Conservation (phyloP, 2,797 vertebrate species). For the Spinibarbus caldwelli region DNA sequence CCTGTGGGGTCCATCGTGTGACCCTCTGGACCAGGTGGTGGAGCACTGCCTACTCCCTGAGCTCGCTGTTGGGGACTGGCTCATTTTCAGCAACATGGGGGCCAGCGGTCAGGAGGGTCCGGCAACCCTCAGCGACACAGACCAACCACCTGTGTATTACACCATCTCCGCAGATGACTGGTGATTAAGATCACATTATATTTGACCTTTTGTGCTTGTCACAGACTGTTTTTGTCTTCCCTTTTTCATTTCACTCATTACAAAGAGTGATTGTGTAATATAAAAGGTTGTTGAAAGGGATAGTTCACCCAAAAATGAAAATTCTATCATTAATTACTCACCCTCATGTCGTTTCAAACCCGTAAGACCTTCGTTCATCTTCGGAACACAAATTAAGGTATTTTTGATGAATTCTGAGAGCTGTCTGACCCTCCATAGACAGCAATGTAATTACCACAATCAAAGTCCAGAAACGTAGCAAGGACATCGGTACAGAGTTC, state of each 20-base stretch:
- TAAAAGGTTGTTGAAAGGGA: background rate
- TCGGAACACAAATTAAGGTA: background rate
- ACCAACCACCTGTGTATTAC: conserved; percentile 90
- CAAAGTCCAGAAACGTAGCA: too few species aligned
- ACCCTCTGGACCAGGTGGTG: conserved; percentile 94
- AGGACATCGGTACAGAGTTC: too few species aligned
- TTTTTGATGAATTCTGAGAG: background rate
- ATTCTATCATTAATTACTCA: background rate
- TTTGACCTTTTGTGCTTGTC: conserved; percentile 1
- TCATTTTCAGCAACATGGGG: conserved; percentile 96
- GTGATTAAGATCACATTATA: conserved; percentile 71
- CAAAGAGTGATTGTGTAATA: background rate
- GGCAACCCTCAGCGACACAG: conserved; percentile 80
- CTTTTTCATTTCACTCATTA: background rate
- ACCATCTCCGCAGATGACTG: conserved; percentile 92
- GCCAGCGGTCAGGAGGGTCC: conserved; percentile 84
- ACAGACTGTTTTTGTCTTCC: background rate
- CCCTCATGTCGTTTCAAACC: background rate
- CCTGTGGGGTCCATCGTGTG: conserved; percentile 96
- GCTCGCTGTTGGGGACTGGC: conserved; percentile 94
- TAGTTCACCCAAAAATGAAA: background rate
- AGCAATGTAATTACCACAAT: too few species aligned
- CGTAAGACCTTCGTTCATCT: background rate
- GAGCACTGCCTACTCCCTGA: conserved; percentile 95
- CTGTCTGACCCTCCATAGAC: background rate